A percentile compares a stretch with the other conserved stretches of the same genome.
Evolutionary conservation across 2,113 vertebrate species (phyloP).

Genomic region (Clinocottus analis): DNA sequence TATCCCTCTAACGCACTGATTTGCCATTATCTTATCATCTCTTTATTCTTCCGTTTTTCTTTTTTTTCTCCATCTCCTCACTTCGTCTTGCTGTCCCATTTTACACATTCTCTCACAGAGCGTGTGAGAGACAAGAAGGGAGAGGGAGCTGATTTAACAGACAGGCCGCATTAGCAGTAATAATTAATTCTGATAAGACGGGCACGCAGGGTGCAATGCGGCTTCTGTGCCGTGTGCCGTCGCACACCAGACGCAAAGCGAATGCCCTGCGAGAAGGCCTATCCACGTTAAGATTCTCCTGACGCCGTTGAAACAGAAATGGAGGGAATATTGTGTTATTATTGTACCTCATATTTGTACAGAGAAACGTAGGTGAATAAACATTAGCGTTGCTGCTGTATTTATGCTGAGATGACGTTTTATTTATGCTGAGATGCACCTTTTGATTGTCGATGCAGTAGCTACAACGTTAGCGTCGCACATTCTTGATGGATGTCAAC

Average conservation of each 20-base stretch:
- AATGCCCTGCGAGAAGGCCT: not conserved
- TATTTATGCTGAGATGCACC: not conserved
- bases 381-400: not conserved
- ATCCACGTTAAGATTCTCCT: not conserved
- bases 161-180: constrained; percentile 33
- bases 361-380: not conserved
- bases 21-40: constrained; percentile 57
- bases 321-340: not conserved
- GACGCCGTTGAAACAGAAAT: not conserved
- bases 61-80: not conserved
- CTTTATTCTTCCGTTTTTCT: not conserved
- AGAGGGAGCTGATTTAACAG: constrained; percentile 22
- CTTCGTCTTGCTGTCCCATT: constrained; percentile 18
- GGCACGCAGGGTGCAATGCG: constrained; percentile 23
- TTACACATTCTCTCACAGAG: constrained; percentile 32
- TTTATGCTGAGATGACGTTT: not conserved
- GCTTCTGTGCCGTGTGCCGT: constrained; percentile 19
- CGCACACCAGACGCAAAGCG: not conserved
- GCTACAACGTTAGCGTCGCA: not conserved
- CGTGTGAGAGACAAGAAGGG: not conserved
- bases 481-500: not conserved
- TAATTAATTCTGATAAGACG: constrained; percentile 51
- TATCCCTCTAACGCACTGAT: constrained; percentile 63
- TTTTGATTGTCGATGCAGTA: too few species aligned
- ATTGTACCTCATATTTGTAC: not conserved